Evolutionary conservation across 2,797 vertebrate species (phyloP), one percentile per base, ranked within the genome.

Genomic region (Helicolenus hilgendorfi): DNA sequence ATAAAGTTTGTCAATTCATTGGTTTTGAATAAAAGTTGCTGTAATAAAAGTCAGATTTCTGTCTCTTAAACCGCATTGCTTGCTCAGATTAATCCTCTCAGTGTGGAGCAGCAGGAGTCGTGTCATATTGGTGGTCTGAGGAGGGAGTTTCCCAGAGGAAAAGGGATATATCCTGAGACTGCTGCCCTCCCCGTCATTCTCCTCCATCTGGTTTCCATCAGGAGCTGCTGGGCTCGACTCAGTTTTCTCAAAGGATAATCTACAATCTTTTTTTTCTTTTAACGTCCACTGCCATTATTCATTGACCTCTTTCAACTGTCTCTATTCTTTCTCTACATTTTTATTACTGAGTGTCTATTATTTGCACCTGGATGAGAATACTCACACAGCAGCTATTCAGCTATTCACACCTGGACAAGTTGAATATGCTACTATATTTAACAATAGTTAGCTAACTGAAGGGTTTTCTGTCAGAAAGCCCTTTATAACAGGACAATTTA

Each of bases 191-290:
- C 33, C 67, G 88, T 89, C 88, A 33, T 94, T 72, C 77, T 83
- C 64, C 74, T 75, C 89, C 97, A 97, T 97, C 96, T 97, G 97
- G 89, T 97, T 97, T 91, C 88, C 89, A 97, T 97, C 92, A 95
- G 87, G 75, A 69, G 49, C 73, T 74, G 63, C 79, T 69, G 70
- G 58, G 60, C 76, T 75, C 67, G 73, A 64, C 60, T 41, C 41
- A 29, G 24, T 86, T 95, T 86, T 36, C 87, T 80, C 67, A 41
- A 58, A 89, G 73, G 79, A 81, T 18, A 45, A 45, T 45, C 41
- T 45, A n/a, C 75, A 77, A 62, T 38, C 41, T 72, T 72, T 63
- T 68, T 49, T 60, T 55, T 62, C 11, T 26, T 33, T 45, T 65
- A 20, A 13, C 8, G 24, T 53, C 26, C 24, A 14, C 7, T 53